Evolutionary conservation across 1,140 invertebrate species (phyloP).

Genomic region (Trissolcus basalis): DNA sequence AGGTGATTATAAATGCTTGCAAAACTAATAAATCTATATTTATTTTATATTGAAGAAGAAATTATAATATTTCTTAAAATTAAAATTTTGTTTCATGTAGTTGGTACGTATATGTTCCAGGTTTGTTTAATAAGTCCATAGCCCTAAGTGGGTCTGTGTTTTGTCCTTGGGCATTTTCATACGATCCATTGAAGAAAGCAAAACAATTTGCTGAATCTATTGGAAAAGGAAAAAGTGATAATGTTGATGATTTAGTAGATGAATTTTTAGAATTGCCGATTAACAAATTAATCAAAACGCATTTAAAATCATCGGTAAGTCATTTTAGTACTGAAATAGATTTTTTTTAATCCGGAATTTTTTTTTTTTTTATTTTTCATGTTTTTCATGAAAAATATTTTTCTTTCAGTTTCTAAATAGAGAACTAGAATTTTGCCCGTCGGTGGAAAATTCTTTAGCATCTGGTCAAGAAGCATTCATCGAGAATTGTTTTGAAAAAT

Average conservation of each 20-base stretch:
- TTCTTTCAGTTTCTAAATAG: constrained; percentile 8
- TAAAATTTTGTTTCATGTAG: no score
- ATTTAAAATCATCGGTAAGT: no score
- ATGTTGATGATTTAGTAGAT: constrained; percentile 1
- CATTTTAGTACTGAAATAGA: no score
- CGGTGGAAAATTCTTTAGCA: constrained; percentile 3
- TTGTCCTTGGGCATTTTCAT: constrained; percentile 21
- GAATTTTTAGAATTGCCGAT: not conserved
- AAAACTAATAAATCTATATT: no score
- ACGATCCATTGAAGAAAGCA: constrained; percentile 13
- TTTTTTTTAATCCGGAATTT: no score
- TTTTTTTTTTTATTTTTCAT: no score
- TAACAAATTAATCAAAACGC: constrained; percentile 2
- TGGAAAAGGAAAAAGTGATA: not conserved
- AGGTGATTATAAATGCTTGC: no score
- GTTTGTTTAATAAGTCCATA: constrained; percentile 32
- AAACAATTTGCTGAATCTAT: constrained; percentile 1
- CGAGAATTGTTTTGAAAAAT: constrained; percentile 9
- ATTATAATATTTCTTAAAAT: no score
- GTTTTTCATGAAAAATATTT: not conserved
- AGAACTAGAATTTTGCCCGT: constrained; percentile 22
- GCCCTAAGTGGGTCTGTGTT: constrained; percentile 40
- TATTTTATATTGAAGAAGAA: no score
- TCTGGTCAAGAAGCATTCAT: constrained; percentile 2
- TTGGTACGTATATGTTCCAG: constrained; percentile 2